Percentiles rank a stretch among this genome's conserved stretches.
Conservation (phyloP, 23 tunicate genomes). For the Trididemnum nubilum region DNA sequence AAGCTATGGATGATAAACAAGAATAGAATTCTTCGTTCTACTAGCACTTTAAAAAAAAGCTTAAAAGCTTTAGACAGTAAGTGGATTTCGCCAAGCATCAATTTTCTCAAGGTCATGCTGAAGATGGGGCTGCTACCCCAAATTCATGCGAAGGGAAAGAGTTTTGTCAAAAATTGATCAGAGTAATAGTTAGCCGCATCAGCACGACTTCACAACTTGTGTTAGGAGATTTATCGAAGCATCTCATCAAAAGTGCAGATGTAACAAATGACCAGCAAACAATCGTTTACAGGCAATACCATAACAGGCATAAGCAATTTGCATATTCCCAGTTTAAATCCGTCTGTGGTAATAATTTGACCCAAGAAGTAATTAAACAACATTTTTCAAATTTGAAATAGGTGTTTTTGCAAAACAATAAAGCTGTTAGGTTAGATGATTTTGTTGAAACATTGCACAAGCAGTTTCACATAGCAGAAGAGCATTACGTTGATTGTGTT, state of each 20-base stretch:
- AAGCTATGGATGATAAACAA: background rate
- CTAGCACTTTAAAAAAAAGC: background rate
- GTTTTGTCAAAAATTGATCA: no score
- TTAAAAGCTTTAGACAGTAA: background rate
- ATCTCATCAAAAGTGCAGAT: no score
- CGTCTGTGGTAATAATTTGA: background rate
- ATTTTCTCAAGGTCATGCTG: background rate
- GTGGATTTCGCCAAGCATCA: background rate
- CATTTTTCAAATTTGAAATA: no score
- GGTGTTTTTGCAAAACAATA: background rate
- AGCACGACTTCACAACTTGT: slow-evolving; percentile 34
- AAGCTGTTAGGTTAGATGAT: background rate
- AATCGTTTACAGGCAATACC: no score
- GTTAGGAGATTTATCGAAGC: slow-evolving; percentile 51
- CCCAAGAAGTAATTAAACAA: no score
- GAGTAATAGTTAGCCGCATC: no score
- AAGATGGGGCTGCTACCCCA: background rate
- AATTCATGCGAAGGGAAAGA: background rate
- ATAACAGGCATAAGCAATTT: no score
- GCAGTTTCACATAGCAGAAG: no score
- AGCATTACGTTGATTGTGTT: no score
- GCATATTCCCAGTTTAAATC: background rate
- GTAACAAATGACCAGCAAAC: no score
- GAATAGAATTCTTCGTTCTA: background rate
- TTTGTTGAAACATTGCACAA: no score